Base-by-base conservation (phyloP, 2,797 vertebrate genomes). In the Oryzias dopingdopingensis region DNA sequence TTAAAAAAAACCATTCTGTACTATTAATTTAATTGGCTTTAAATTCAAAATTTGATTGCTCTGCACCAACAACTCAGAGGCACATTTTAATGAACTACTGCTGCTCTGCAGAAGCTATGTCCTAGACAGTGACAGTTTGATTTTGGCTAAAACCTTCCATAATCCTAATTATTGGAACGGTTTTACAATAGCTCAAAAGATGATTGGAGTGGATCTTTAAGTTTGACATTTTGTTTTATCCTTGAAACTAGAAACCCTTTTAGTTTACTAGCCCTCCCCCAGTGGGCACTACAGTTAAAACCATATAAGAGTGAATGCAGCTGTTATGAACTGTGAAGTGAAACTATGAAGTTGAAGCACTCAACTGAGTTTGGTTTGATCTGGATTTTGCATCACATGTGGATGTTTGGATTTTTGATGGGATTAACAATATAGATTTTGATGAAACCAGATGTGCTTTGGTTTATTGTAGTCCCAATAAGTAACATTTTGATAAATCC, bases 311-410 rank as follows among this genome's bases (percentile, higher is more conserved):
- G 18, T 76, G 57, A 57, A 63, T 70, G 6, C 7, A 49, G 26
- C 26, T 6, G 0, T 16, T 59, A 59, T 29, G 0, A 59, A 59
- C 0, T 20, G 22, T 50, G 57, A 76, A 72, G 24, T 68, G 32
- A 77, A 76, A 70, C 6, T 0, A n/a, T 62, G 74, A 85, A 76
- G 57, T 65, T 50, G 52, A 71, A 80, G 45, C 42, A 6, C 13
- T 42, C 50, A 37, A 47, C 1, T 59, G 42, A 13, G 10, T 37
- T 13, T 2, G 37, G 3, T 40, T 24, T 4, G 4, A n/a, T 55
- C 12, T 59, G 52, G 29, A 32, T 32, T 32, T 37, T 37, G 32
- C 32, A 37, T 12, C 32, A 12, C 32, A 32, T 32, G 24, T 29
- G 5, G 26, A 29, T 6, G 20, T 22, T 7, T 45, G 17, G 17